Conservation (phyloP, 2,797 vertebrate genomes). For the Helicolenus hilgendorfi region DNA sequence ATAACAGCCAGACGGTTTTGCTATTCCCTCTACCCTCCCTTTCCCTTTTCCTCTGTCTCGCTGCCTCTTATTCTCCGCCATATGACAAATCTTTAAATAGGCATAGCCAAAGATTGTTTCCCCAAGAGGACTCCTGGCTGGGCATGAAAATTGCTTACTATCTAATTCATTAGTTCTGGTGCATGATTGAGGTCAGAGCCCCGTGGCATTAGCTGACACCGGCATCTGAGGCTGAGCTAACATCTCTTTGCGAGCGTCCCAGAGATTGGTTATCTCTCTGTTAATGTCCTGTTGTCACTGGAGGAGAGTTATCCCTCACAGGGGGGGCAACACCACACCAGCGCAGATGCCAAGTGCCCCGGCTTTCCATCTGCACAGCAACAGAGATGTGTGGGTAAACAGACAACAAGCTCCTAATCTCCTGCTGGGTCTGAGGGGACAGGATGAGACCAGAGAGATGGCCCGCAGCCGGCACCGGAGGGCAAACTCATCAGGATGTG, state of each 20-base stretch:
- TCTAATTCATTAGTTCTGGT: conserved; percentile 86
- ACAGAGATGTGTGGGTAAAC: conserved; percentile 82
- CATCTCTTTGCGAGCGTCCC: conserved; percentile 47
- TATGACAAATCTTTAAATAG: conserved; percentile 87
- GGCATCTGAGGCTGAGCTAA: conserved; percentile 60
- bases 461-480: conserved; percentile 69
- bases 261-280: conserved; percentile 75
- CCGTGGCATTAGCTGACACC: conserved; percentile 68
- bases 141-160: conserved; percentile 80
- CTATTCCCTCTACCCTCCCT: background rate
- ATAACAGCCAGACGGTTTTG: background rate
- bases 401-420: conserved; percentile 86
- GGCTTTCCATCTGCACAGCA: conserved; percentile 80
- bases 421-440: conserved; percentile 79
- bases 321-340: conserved; percentile 64
- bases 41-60: conserved; percentile 16
- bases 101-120: conserved; percentile 83
- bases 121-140: conserved; percentile 69
- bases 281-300: conserved; percentile 79
- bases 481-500: conserved; percentile 83
- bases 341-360: conserved; percentile 70
- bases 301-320: conserved; percentile 73
- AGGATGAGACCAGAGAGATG: conserved; percentile 76
- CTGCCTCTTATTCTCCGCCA: conserved; percentile 43
- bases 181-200: conserved; percentile 83